Percentiles rank a stretch among this genome's conserved stretches.
Evolutionary conservation across 2,888 invertebrate species (phyloP).

Genomic region (Germaria angustata): DNA sequence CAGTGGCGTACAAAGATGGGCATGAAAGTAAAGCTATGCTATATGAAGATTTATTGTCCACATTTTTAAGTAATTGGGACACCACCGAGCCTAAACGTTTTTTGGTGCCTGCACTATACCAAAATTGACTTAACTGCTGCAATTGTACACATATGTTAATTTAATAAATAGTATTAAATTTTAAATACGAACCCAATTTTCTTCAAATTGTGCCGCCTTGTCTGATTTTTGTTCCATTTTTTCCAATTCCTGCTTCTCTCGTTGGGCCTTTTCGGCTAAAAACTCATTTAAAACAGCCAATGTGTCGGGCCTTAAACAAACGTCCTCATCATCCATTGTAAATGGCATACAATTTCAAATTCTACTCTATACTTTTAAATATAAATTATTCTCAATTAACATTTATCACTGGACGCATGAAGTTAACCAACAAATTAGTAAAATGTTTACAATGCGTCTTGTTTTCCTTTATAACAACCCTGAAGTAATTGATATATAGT

Average conservation of each 20-base stretch:
- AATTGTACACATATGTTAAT: constrained; percentile 19
- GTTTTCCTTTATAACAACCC: neutral
- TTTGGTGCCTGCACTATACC: constrained; percentile 94
- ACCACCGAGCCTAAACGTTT: constrained; percentile 85
- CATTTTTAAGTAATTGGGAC: constrained; percentile 80
- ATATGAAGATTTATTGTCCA: constrained; percentile 78
- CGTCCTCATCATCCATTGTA: constrained; percentile 81
- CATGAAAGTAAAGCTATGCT: constrained; percentile 92
- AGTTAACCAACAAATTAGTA: constrained; percentile 25
- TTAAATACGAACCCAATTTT: constrained; percentile 87
- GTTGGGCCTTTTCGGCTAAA: constrained; percentile 85
- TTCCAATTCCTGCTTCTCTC: constrained; percentile 82
- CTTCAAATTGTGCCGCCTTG: constrained; percentile 83
- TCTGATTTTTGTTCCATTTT: constrained; percentile 74
- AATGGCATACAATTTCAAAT: neutral
- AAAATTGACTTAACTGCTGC: constrained; percentile 98
- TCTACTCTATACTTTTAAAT: neutral
- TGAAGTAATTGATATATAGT: neutral
- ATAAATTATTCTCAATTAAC: constrained; percentile 9
- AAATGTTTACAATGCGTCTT: constrained; percentile 38
- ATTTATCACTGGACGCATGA: constrained; percentile 4
- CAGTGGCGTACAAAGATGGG: constrained; percentile 89
- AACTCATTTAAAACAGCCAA: constrained; percentile 89
- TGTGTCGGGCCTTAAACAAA: constrained; percentile 85
- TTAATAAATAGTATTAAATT: neutral